phyloP scores from a whole-genome alignment of 23 tunicate genomes.

The Styela plicata region DNA sequence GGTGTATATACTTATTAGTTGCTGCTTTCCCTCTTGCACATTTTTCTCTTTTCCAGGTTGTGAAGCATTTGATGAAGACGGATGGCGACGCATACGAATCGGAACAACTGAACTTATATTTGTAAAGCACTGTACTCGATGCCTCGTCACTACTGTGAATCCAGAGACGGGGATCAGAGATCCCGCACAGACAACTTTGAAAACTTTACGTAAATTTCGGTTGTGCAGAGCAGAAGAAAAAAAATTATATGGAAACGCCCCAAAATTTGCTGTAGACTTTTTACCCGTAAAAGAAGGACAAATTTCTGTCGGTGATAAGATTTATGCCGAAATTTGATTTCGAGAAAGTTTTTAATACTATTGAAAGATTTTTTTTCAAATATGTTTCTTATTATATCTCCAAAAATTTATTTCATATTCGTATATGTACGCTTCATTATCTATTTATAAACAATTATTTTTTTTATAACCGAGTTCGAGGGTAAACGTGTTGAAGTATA shows the following conservation, averaged over 20 bases:
- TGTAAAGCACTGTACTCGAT: constrained; percentile 15
- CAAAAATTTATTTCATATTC: too few relatives aligned
- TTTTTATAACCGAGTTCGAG: too few relatives aligned
- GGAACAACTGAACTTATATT: neutral
- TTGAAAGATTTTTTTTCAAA: too few relatives aligned
- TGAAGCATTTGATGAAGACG: neutral
- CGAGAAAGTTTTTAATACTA: too few relatives aligned
- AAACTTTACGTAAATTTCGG: constrained; percentile 18
- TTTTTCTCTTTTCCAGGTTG: neutral
- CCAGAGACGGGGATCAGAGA: constrained; percentile 35
- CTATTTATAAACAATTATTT: too few relatives aligned
- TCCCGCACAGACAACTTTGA: constrained; percentile 37
- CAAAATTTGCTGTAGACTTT: constrained; percentile 35
- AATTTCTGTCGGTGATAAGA: constrained; percentile 46
- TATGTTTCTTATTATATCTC: too few relatives aligned
- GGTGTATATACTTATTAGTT: too few relatives aligned
- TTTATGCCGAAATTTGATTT: constrained; percentile 32
- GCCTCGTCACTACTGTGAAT: constrained; percentile 66
- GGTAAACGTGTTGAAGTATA: too few relatives aligned
- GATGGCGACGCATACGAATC: neutral
- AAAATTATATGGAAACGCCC: constrained; percentile 19
- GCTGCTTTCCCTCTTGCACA: too few relatives aligned
- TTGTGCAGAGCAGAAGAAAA: neutral
- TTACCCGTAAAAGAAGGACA: constrained; percentile 34
- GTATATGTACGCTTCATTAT: too few relatives aligned